Evolutionary conservation across 2,797 vertebrate genomes (phyloP).

Genomic region (Discoglossus pictus): DNA sequence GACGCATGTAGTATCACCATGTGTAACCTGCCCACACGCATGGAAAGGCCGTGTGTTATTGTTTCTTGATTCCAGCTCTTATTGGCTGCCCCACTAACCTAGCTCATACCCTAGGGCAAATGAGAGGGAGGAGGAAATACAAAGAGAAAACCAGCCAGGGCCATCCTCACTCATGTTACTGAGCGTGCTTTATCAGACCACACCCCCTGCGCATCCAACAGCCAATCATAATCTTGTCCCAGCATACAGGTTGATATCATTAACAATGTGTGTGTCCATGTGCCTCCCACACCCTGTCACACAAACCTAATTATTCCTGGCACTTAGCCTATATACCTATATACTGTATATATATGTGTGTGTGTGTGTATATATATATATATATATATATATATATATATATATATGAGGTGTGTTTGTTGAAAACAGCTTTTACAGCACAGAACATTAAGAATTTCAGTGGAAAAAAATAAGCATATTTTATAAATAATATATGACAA

Average conservation of each 20-base stretch:
- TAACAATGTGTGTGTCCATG: neutral
- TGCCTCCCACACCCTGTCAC: neutral
- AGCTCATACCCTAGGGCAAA: neutral
- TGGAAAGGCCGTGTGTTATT: slow-evolving; percentile 2
- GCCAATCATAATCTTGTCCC: neutral
- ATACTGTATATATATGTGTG: no score
- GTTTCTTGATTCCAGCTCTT: neutral
- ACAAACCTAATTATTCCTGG: no score
- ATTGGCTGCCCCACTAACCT: slow-evolving; percentile 44
- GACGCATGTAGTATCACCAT: neutral
- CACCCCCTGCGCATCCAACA: neutral
- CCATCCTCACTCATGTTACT: neutral
- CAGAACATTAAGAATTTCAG: no score
- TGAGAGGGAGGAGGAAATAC: neutral
- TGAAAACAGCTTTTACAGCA: no score
- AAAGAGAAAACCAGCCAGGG: no score
- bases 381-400: no score
- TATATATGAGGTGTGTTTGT: no score
- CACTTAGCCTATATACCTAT: no score
- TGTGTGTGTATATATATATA: no score
- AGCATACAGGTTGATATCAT: neutral
- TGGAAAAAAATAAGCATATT: no score
- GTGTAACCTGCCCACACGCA: neutral
- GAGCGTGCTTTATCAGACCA: neutral
- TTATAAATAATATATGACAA: no score